A percentile compares a stretch with the other conserved stretches of the same genome.
Evolutionary conservation across 2,797 vertebrate species (phyloP).

Genomic region (Oryzias sinensis): DNA sequence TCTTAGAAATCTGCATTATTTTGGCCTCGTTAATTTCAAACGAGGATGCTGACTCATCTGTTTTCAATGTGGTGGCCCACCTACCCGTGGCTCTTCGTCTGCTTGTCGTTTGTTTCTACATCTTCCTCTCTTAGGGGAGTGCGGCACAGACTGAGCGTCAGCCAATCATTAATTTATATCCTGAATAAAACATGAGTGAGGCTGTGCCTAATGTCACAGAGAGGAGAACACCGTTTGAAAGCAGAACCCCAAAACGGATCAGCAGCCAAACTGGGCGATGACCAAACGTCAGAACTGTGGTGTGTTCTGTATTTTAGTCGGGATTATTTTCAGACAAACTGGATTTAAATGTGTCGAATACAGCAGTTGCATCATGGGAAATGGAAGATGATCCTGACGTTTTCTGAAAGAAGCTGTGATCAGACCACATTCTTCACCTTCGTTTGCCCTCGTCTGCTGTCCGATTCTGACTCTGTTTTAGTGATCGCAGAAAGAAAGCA

Average conservation of each 20-base stretch:
- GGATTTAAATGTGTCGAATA: neutral
- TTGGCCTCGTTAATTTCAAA: neutral
- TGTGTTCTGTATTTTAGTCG: too few relatives aligned
- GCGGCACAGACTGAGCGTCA: neutral
- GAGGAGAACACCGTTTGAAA: slow-evolving; percentile 1
- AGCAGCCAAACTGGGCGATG: neutral
- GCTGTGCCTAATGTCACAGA: slow-evolving; percentile 10
- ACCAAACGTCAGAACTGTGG: too few relatives aligned
- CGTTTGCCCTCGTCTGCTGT: too few relatives aligned
- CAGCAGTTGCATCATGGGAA: neutral
- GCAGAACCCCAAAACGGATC: neutral
- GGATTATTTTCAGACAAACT: too few relatives aligned
- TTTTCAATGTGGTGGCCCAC: neutral
- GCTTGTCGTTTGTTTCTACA: neutral
- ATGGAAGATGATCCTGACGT: neutral
- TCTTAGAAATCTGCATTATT: neutral
- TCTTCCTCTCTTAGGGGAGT: slow-evolving; percentile 3
- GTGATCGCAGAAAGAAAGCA: neutral
- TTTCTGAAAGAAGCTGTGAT: too few relatives aligned
- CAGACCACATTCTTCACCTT: too few relatives aligned
- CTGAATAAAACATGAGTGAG: slow-evolving; percentile 47
- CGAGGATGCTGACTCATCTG: slow-evolving; percentile 3
- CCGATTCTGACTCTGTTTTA: too few relatives aligned
- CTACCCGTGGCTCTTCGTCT: neutral
- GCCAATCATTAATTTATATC: slow-evolving; percentile 34